A percentile compares a stretch with the other conserved stretches of the same genome.
phyloP scores from a whole-genome alignment of 2,797 vertebrate species.

The Petrocephalus schoutedeni region DNA sequence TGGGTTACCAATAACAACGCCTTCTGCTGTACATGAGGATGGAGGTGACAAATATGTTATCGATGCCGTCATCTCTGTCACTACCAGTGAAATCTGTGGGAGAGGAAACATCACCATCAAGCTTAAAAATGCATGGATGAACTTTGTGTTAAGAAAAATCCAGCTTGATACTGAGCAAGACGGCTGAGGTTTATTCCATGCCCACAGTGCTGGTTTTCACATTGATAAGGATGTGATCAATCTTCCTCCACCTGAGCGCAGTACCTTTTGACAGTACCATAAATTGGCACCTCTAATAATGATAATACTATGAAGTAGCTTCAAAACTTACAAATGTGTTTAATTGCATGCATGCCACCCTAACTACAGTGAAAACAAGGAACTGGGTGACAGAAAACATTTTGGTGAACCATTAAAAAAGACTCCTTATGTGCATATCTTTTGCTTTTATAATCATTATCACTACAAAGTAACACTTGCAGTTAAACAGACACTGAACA shows the following conservation, averaged over 20 bases:
- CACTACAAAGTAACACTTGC: neutral
- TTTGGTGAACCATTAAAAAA: neutral
- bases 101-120: neutral
- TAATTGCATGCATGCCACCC: neutral
- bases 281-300: neutral
- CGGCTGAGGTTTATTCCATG: neutral
- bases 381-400: neutral
- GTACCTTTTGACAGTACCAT: neutral
- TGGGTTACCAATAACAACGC: neutral
- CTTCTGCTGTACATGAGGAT: neutral
- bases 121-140: neutral
- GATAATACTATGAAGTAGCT: neutral
- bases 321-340: neutral
- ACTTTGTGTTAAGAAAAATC: neutral
- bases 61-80: neutral
- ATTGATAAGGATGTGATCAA: neutral
- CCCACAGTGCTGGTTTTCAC: neutral
- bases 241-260: neutral
- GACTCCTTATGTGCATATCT: neutral
- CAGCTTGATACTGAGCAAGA: neutral
- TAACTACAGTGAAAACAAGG: neutral
- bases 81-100: constrained; percentile 1
- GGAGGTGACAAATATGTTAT: neutral
- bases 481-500: neutral
- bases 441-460: neutral